Evolutionary conservation across 2,113 vertebrate genomes (phyloP).

Genomic region (Turnix velox): DNA sequence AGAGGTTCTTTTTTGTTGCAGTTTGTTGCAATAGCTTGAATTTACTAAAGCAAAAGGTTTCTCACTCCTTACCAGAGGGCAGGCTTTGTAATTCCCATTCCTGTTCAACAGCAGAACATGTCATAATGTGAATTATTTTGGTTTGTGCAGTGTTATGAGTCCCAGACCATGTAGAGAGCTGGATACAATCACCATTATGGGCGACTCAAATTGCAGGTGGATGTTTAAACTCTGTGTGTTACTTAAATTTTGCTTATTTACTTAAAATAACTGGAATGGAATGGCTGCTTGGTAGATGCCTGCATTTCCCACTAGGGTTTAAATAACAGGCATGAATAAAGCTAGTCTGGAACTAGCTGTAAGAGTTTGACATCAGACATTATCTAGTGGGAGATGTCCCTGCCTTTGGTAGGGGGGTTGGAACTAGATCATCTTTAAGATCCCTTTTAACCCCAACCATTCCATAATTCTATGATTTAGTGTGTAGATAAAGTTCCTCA

Average conservation of each 20-base stretch:
- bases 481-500: background rate
- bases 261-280: background rate
- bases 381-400: too few species aligned
- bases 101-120: background rate
- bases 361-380: background rate
- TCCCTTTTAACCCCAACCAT: too few species aligned
- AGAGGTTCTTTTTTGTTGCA: too few species aligned
- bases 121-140: background rate
- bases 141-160: background rate
- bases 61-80: background rate
- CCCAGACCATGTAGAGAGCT: background rate
- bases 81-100: background rate
- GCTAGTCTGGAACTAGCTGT: background rate
- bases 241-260: slow-evolving; percentile 1
- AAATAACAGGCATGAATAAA: background rate
- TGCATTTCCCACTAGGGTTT: background rate
- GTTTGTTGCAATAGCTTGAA: background rate
- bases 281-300: background rate
- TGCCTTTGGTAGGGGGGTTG: too few species aligned
- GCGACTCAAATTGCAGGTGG: background rate
- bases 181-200: background rate
- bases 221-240: background rate
- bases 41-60: background rate
- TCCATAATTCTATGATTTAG: too few species aligned
- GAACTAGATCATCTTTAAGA: too few species aligned